These are phyloP conservation scores for Rotaria magnacalcarata DNA, from an alignment of 2,888 invertebrate species.

Conservation along the genomic window DNA sequence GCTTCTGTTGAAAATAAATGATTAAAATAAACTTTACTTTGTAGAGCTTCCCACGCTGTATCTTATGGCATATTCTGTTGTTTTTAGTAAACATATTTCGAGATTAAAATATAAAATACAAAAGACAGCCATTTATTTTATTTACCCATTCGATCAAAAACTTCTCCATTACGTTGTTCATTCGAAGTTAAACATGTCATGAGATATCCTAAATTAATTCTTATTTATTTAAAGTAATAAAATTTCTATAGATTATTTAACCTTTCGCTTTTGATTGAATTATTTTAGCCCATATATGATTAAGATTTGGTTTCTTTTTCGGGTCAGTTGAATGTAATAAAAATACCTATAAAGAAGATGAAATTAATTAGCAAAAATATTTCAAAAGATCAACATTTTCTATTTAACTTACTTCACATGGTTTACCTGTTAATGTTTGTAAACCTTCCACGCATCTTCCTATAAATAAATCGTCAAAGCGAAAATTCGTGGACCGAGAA, in stretches of 20 bases:
- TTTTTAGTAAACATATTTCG: too few relatives aligned
- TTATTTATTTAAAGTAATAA: neutral
- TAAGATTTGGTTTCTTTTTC: constrained; percentile 15
- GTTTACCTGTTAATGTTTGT: constrained; percentile 85
- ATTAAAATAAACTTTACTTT: too few relatives aligned
- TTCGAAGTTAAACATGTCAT: constrained; percentile 45
- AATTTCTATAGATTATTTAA: neutral
- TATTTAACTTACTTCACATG: constrained; percentile 69
- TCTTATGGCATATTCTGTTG: too few relatives aligned
- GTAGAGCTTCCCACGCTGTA: too few relatives aligned
- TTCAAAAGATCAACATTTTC: neutral
- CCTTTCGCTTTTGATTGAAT: neutral
- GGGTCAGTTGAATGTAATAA: constrained; percentile 3
- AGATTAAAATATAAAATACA: too few relatives aligned
- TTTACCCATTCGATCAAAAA: constrained; percentile 35
- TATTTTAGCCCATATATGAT: constrained; percentile 12
- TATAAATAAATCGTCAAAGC: constrained; percentile 63
- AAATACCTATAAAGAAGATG: neutral
- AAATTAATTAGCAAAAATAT: neutral
- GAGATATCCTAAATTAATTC: constrained; percentile 29
- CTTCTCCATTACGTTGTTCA: constrained; percentile 20
- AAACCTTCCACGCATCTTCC: constrained; percentile 92
- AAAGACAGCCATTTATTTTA: neutral
- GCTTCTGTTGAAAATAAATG: too few relatives aligned
- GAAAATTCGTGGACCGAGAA: too few relatives aligned